phyloP scores from a whole-genome alignment of 2,888 invertebrate species.

The Papilio elwesi region DNA sequence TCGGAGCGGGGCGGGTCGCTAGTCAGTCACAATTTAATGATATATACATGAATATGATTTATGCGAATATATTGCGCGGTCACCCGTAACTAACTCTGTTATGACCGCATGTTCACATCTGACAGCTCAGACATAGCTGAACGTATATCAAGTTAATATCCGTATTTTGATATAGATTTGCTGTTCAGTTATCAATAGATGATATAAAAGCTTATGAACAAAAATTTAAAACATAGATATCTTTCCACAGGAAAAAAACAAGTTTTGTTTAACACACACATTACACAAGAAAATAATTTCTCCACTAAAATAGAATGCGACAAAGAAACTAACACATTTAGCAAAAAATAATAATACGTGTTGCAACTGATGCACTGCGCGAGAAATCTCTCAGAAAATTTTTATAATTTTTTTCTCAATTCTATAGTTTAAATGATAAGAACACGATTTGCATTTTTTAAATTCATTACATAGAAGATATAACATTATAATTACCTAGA shows the following conservation, averaged over 20 bases:
- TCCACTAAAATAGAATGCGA: no score
- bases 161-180: not conserved
- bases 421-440: no score
- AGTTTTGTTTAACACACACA: no score
- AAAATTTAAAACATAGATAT: not conserved
- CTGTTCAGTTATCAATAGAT: not conserved
- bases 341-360: no score
- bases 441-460: not conserved
- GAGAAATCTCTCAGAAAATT: no score
- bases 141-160: not conserved
- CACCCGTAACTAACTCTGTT: not conserved
- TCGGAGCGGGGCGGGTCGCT: not conserved
- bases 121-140: not conserved
- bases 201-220: not conserved
- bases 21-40: not conserved
- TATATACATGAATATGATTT: not conserved
- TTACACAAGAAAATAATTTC: no score
- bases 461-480: not conserved
- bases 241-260: no score
- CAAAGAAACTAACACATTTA: no score
- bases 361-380: no score
- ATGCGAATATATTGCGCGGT: not conserved
- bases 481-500: not conserved
- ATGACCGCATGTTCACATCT: slow-evolving; percentile 8
- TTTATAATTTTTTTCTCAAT: no score